Evolutionary conservation across 2,113 vertebrate species (phyloP).

Genomic region (Sminthopsis crassicaudata): DNA sequence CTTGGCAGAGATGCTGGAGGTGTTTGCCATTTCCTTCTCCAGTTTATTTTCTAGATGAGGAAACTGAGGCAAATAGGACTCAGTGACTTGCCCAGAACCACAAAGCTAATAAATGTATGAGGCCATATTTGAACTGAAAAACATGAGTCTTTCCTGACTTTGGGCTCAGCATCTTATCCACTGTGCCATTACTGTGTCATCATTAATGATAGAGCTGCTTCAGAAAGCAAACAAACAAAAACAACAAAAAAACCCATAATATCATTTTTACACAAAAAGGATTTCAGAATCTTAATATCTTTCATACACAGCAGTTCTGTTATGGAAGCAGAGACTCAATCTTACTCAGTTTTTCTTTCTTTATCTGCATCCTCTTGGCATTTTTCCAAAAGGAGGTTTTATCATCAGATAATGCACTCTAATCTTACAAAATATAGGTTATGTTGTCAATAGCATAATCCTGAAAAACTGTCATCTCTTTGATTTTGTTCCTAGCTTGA

Average conservation of each 20-base stretch:
- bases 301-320: neutral
- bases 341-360: neutral
- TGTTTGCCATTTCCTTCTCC: neutral
- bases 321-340: neutral
- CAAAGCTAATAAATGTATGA: neutral
- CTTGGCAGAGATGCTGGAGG: neutral
- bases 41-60: neutral
- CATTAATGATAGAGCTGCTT: neutral
- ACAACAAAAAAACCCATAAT: too few species aligned
- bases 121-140: neutral
- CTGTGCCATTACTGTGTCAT: neutral
- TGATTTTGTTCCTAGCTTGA: neutral
- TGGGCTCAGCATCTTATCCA: neutral
- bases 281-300: neutral
- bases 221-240: neutral
- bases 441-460: neutral
- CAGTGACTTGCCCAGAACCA: neutral
- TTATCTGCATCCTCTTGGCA: neutral
- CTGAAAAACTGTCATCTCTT: neutral
- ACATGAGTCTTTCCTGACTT: neutral
- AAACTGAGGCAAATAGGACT: neutral
- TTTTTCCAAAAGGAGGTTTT: neutral
- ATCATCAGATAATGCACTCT: neutral
- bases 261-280: neutral
- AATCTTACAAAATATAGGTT: constrained; percentile 4